Evolutionary conservation across 2,113 vertebrate species (phyloP), one percentile per base, ranked within the genome.

Genomic region (Chrysemys picta): DNA sequence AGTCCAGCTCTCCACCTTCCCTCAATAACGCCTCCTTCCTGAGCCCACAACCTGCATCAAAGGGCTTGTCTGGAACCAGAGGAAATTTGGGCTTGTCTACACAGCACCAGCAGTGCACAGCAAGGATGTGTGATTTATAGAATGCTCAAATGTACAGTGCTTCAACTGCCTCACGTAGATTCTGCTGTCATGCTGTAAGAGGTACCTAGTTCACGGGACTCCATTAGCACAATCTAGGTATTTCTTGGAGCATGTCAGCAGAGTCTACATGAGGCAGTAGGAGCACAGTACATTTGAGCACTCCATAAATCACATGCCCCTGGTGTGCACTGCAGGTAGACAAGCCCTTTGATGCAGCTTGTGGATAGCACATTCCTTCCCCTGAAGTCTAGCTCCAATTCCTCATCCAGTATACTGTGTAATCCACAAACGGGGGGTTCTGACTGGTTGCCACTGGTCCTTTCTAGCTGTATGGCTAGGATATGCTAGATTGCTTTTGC

Each of bases 331-430:
- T 16, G 59, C 59, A 14, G 13, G 29, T 69, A n/a, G 65, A 69
- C 65, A 69, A n/a, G 17, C 17, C 35, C 8, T 69, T 69, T 0
- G 0, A 56, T 17, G 24, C 10, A 22, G 38, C 50, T 84, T 59
- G 0, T 0, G 22, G 47, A 21, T 22, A 59, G 8, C 90, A 17
- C 54, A 42, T 76, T 93, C n/a, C 35, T 56, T 62, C 72, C 84
- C 72, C 62, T 84, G 56, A 92, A 25, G 47, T 56, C n/a, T 89
- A 82, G 52, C 42, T 76, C 76, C 31, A 13, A 12, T 29, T 82
- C 50, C 2, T 76, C 85, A 47, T 22, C 56, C 81, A 88, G n/a
- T 87, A 93, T 35, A 81, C 8, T 69, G 65, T 86, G 47, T 87
- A 69, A 87, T 59, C 81, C 59, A 50, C 56, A 82, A n/a, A 83